Base-by-base conservation (phyloP, 1,140 invertebrate species). In the Belonocnema kinseyi region DNA sequence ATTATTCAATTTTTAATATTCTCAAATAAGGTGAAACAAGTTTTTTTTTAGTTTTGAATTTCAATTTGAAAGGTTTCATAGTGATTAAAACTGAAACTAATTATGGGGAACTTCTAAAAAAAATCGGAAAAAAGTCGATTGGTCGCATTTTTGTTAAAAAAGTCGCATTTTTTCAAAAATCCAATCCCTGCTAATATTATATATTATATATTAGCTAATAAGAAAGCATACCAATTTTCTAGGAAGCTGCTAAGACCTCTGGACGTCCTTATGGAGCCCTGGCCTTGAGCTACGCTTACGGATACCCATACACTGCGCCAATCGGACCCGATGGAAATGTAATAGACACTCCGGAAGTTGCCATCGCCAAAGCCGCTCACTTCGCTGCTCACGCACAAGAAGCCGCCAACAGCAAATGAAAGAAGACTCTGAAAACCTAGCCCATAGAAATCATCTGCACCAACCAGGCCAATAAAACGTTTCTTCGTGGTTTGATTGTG, bases 341-440 rank as follows among this genome's bases (percentile, higher is more conserved):
- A 16, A 88, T 93, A 11, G 93, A 94, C 72, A 93, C 93, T 33
- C 93, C 93, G 54, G 93, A 94, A 84, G 94, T 94, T 10, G 92
- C 93, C 75, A 91, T 92, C 70, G 93, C 93, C 74, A 94, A 93
- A 85, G 92, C 93, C 74, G 92, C 90, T 50, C 94, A 94, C 87
- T 91, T 92, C 76, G 92, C 93, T 56, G 93, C 93, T 71, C 91
- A 93, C 79, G 89, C 88, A 6, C 40, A 46, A 11, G 78, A 87
- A 78, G 86, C 90, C 0, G 87, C 87, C 0, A 81, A 79, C 52
- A 71, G 79, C 13, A 58, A 66, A 66, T 66, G 61, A 66, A 46
- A 5, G 14, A 58, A 66, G 10, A 66, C 8, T n/a, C 61, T 16
- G 26, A 40, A 40, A 66, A 40, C 40, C 33, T 40, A 66, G 61